Evolutionary conservation across 2,113 vertebrate genomes (phyloP), one percentile per base, ranked within the genome.

Genomic region (Percina caprodes): DNA sequence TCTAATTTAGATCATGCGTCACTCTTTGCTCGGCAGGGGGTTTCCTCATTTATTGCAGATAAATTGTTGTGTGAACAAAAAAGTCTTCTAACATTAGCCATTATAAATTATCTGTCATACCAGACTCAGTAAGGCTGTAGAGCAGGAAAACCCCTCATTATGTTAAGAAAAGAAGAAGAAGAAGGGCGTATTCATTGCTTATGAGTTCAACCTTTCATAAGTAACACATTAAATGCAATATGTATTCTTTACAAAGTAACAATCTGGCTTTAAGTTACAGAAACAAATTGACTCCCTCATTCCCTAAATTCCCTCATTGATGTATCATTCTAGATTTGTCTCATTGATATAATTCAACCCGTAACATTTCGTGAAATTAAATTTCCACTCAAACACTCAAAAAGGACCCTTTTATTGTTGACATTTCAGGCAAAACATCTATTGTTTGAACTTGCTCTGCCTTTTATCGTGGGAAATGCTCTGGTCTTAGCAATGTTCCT

Each of bases 341-440:
- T 23, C 39, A 18, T 0, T 18, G 5, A 70, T 9, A 33, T 54
- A 2, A 54, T 73, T 74, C 62, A 48, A 71, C 39, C 16, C 5
- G 55, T 33, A 68, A 56, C 55, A 45, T 63, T 73, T 77, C 14
- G 11, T 42, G 2, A 39, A 54, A 70, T 24, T 3, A 54, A 35
- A 52, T 74, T 69, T 77, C 33, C 70, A 60, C 26, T 23, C 46
- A 1, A 21, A 65, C 66, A 65, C 56, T 48, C 33, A 13, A 23
- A 13, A 23, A 66, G 39, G 46, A 55, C 15, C 15, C 9, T 21
- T 78, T 84, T 68, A 80, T 69, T 51, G 56, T 75, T 88, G 79
- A 86, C 74, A 79, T 82, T 86, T 88, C 35, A 83, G 65, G 69
- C 58, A 45, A 69, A 79, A 73, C 69, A 66, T 49, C 67, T 63